Evolutionary conservation across 1,140 invertebrate species (phyloP).

Genomic region (Frieseomelitta varia): DNA sequence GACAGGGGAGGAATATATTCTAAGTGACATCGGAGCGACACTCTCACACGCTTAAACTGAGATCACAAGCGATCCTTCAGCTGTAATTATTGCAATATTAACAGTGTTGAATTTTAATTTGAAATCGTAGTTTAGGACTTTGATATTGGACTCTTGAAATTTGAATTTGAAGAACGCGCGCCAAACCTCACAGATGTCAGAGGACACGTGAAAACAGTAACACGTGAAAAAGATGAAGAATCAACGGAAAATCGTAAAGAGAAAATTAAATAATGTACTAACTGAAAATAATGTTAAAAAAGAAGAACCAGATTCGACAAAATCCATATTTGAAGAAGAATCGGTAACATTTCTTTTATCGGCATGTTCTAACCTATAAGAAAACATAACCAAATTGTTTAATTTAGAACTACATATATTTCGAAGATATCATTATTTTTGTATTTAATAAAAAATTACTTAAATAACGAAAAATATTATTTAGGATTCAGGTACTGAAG

Average conservation of each 20-base stretch:
- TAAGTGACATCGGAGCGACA: too few relatives aligned
- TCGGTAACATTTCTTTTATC: conserved; percentile 17
- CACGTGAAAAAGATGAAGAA: conserved; percentile 50
- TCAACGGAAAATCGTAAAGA: conserved; percentile 55
- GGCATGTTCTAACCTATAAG: neutral
- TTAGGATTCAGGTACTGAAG: conserved; percentile 74
- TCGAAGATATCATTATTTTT: neutral
- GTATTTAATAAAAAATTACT: neutral
- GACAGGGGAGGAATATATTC: too few relatives aligned
- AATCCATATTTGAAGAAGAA: conserved; percentile 21
- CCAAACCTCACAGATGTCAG: too few relatives aligned
- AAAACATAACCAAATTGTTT: neutral
- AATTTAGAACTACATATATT: neutral
- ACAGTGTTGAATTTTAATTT: too few relatives aligned
- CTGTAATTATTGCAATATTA: too few relatives aligned
- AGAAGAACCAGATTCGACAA: conserved; percentile 14
- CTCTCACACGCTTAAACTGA: too few relatives aligned
- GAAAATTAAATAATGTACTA: conserved; percentile 44
- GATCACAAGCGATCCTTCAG: too few relatives aligned
- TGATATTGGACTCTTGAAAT: too few relatives aligned
- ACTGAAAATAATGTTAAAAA: conserved; percentile 14
- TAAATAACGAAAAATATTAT: conserved; percentile 15
- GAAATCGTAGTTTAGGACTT: too few relatives aligned
- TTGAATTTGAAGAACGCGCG: too few relatives aligned
- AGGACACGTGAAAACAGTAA: conserved; percentile 9